phyloP scores from a whole-genome alignment of 2,113 vertebrate species.

The Cisticola juncidis region DNA sequence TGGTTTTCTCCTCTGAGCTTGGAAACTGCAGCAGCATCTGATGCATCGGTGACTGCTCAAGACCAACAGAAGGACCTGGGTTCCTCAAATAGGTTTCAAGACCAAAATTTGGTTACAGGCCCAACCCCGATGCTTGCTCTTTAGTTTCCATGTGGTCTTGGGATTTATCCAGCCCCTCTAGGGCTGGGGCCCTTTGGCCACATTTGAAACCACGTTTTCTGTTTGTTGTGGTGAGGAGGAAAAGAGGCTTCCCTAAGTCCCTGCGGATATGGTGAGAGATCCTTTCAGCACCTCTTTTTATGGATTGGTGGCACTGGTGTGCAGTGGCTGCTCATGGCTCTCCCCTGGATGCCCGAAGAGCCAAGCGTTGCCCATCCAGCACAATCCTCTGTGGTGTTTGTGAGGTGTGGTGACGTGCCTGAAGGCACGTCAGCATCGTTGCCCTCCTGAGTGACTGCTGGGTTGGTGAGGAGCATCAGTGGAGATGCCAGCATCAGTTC shows the following conservation, averaged over 20 bases:
- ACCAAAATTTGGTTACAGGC: background rate
- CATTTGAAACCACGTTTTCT: background rate
- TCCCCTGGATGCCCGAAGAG: accelerated
- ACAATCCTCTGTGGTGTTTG: accelerated
- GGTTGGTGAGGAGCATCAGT: background rate
- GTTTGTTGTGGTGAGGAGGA: background rate
- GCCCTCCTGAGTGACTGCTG: accelerated
- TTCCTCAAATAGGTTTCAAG: background rate
- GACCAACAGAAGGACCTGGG: background rate
- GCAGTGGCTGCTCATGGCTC: background rate
- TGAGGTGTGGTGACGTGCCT: no score
- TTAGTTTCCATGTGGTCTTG: background rate
- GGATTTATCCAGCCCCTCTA: background rate
- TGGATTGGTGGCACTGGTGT: background rate
- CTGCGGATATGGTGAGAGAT: accelerated
- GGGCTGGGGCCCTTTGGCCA: background rate
- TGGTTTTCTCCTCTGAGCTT: background rate
- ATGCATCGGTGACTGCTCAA: background rate
- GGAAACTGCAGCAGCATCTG: background rate
- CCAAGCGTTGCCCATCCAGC: accelerated
- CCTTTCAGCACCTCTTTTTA: background rate
- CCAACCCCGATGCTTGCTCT: accelerated
- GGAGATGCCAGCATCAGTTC: background rate
- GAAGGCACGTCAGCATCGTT: accelerated
- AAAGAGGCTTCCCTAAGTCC: background rate